Base-by-base conservation (phyloP, 2,888 invertebrate species). In the Oxyteleia sp. region DNA sequence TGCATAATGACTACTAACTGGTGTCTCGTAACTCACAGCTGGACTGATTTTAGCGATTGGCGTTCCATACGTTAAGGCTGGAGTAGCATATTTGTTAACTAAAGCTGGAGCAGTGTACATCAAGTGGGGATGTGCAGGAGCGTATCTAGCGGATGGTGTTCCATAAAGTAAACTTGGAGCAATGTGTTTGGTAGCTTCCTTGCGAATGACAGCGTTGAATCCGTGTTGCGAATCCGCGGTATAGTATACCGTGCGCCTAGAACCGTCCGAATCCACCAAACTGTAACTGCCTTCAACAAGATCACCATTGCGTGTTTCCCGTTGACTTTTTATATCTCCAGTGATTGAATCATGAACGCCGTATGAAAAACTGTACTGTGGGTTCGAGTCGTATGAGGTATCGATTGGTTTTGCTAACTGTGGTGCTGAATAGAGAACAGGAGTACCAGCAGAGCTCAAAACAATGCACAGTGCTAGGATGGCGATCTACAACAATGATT, bases 161-260 rank as follows among this genome's bases (percentile, higher is more conserved):
- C 87, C 87, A 61, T 89, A 88, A 35, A 87, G 76, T 32, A 59
- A 16, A 26, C 13, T 61, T 4, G 16, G 85, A 47, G 43, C 68
- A 43, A 86, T 83, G 94, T 94, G 94, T 85, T 95, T 95, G 8
- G 88, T 87, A 10, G 90, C 89, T 81, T 92, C 92, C 43, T 92
- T 93, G 85, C 88, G 92, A 8, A 92, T 92, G 2, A 92, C 89
- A 2, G 93, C 93, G 87, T 93, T 92, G 88, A 92, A 92, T 81
- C 92, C 92, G 82, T 89, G 92, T 68, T 89, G 85, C 0, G 91
- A 64, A 69, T 92, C 92, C 10, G 92, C 92, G 61, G 90, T 90
- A 85, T 93, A 93, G 83, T 92, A 92, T 68, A 93, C 93, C 35
- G 84, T 90, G n/a, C 82, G 32, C 47, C 16, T 75, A 8, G 68